A percentile compares a stretch with the other conserved stretches of the same genome.
Evolutionary conservation across 2,113 vertebrate species (phyloP).

Genomic region (Baryphthengus martii): DNA sequence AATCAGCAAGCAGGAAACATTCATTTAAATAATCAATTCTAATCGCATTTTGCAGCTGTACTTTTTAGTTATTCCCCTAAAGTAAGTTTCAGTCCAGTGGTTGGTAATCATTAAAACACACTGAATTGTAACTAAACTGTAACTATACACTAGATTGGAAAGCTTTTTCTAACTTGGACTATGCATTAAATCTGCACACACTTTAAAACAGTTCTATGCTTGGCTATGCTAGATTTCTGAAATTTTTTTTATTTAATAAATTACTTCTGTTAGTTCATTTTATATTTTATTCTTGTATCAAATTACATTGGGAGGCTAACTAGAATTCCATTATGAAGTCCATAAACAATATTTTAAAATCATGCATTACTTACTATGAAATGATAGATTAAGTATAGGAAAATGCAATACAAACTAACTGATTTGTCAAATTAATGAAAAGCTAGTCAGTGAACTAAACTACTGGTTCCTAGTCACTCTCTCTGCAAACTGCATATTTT

Average conservation of each 20-base stretch:
- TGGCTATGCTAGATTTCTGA: not conserved
- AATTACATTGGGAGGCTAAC: not conserved
- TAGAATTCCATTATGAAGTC: not conserved
- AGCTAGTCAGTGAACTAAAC: not conserved
- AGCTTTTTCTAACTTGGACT: not conserved
- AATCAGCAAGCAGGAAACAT: constrained; percentile 55
- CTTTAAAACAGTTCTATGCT: not conserved
- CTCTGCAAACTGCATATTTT: not conserved
- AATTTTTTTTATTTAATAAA: not conserved
- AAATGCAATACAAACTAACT: not conserved
- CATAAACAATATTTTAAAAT: not conserved
- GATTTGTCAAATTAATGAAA: not conserved
- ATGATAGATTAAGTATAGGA: not conserved
- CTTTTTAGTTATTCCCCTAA: constrained; percentile 34
- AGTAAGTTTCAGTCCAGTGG: constrained; percentile 28
- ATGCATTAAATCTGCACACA: not conserved
- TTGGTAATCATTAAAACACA: constrained; percentile 31
- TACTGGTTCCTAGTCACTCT: not conserved
- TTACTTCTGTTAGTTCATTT: not conserved
- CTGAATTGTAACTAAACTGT: constrained; percentile 22
- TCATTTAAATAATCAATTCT: constrained; percentile 63
- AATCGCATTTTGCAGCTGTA: constrained; percentile 53
- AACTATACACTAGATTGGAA: not conserved
- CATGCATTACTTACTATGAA: not conserved
- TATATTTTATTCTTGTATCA: not conserved